These are phyloP conservation scores for Sebastes cheni DNA, from an alignment of 2,797 vertebrate species.

Conservation along the genomic window DNA sequence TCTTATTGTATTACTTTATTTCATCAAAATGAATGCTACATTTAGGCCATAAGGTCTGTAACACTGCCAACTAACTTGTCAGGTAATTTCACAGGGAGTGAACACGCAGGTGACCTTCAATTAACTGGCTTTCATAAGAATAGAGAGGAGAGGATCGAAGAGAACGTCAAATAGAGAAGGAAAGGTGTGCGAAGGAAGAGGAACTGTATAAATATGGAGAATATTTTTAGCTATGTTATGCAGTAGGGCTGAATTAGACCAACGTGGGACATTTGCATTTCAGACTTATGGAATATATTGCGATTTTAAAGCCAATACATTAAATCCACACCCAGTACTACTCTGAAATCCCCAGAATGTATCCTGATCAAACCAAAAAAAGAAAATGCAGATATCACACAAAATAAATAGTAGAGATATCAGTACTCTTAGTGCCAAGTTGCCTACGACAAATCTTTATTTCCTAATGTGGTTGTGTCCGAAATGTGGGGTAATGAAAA, in stretches of 20 bases:
- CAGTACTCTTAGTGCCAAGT: too few relatives aligned
- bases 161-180: background rate
- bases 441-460: too few relatives aligned
- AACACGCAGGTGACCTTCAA: slow-evolving; percentile 40
- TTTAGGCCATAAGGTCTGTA: slow-evolving; percentile 7
- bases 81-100: slow-evolving; percentile 26
- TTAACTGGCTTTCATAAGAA: slow-evolving; percentile 38
- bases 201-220: background rate
- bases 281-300: too few relatives aligned
- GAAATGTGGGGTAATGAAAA: too few relatives aligned
- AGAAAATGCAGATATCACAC: too few relatives aligned
- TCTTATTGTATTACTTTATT: slow-evolving; percentile 6
- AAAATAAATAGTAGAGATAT: too few relatives aligned
- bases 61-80: slow-evolving; percentile 8
- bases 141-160: background rate
- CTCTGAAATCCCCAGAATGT: too few relatives aligned
- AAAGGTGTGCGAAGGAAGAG: background rate
- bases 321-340: too few relatives aligned
- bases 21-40: slow-evolving; percentile 3
- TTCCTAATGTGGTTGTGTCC: too few relatives aligned
- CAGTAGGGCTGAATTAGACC: background rate
- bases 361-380: too few relatives aligned
- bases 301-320: too few relatives aligned
- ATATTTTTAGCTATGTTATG: background rate
- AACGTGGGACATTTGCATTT: too few relatives aligned